phyloP scores from a whole-genome alignment of 2,113 vertebrate genomes.

The Prinia subflava region DNA sequence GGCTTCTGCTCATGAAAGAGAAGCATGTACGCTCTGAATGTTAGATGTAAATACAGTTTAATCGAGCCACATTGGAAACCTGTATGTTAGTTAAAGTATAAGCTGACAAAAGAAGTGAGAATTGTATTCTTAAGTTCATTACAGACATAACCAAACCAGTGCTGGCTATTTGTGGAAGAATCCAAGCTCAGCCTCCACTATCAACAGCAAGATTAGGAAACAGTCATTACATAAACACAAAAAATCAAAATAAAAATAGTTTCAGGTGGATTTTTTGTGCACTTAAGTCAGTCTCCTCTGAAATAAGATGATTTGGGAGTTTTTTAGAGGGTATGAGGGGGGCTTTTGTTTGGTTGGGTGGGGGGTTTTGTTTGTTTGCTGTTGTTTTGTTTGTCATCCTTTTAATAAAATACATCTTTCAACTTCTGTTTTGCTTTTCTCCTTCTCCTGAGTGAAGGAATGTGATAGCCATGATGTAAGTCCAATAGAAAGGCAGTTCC shows the following conservation, averaged over 20 bases:
- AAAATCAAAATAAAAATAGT: background rate
- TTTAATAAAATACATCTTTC: background rate
- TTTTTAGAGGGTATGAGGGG: background rate
- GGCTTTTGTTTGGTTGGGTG: background rate
- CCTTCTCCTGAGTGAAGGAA: background rate
- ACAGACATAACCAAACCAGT: background rate
- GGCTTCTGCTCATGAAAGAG: background rate
- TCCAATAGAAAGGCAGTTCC: background rate
- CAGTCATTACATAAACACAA: background rate
- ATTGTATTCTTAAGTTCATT: background rate
- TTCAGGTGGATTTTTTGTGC: background rate
- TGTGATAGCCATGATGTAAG: background rate
- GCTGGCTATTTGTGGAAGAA: background rate
- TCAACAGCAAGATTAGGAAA: background rate
- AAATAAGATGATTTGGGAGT: background rate
- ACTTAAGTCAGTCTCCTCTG: background rate
- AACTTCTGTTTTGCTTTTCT: background rate
- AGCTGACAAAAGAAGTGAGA: background rate
- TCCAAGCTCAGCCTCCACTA: background rate
- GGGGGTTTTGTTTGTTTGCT: background rate
- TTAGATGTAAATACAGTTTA: background rate
- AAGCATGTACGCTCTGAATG: background rate
- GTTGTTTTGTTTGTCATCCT: background rate
- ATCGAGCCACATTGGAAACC: background rate
- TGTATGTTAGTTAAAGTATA: background rate